phyloP scores from a whole-genome alignment of 2,888 invertebrate genomes.

The Trachelus stipa region DNA sequence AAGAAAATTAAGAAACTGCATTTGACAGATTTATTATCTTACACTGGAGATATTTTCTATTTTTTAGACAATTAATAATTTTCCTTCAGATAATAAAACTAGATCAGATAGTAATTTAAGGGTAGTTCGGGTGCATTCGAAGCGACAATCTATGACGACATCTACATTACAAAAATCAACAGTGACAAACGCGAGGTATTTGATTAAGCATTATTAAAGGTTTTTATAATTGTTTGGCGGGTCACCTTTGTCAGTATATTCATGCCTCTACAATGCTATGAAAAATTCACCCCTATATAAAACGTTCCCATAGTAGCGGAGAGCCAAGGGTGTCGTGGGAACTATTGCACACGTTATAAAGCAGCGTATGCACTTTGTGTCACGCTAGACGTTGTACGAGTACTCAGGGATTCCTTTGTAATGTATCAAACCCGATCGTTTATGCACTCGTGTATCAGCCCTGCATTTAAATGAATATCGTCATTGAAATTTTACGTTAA shows the following conservation, averaged over 20 bases:
- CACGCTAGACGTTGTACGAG: slow-evolving; percentile 18
- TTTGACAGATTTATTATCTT: not conserved
- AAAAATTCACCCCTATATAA: slow-evolving; percentile 43
- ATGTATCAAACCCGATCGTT: slow-evolving; percentile 6
- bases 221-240: not conserved
- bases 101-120: not conserved
- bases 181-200: not conserved
- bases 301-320: slow-evolving; percentile 51
- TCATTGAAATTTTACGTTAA: not conserved
- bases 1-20: not conserved
- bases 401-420: slow-evolving; percentile 42
- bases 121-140: not conserved
- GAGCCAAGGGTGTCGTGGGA: slow-evolving; percentile 56
- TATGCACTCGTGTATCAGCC: not conserved
- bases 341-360: slow-evolving; percentile 52
- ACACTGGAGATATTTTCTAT: not conserved
- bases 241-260: not conserved
- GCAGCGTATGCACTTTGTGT: slow-evolving; percentile 44
- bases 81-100: not conserved
- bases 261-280: slow-evolving; percentile 22
- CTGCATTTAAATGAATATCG: not conserved
- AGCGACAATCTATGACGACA: not conserved
- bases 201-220: not conserved
- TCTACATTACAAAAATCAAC: not conserved
- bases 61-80: not conserved